Evolutionary conservation across 2,888 invertebrate species (phyloP).

Genomic region (Glyphotaelius pellucidus): DNA sequence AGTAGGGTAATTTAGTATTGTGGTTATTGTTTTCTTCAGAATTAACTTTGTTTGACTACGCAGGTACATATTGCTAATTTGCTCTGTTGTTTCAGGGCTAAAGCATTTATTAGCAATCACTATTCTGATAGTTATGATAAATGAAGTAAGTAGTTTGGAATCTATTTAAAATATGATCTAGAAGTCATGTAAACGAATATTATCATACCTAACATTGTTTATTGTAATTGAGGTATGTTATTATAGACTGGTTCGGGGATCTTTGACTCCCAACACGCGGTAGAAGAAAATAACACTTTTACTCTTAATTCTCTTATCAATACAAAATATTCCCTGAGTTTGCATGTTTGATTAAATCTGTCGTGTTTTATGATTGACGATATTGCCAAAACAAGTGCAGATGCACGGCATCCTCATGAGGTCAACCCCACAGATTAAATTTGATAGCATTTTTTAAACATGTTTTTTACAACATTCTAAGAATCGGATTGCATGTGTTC

Average conservation of each 20-base stretch:
- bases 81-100: too few species aligned
- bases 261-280: neutral
- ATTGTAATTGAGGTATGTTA: too few species aligned
- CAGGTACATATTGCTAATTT: too few species aligned
- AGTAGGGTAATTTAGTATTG: too few species aligned
- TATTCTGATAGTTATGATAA: too few species aligned
- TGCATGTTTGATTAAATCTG: neutral
- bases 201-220: too few species aligned
- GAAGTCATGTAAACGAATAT: too few species aligned
- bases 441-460: neutral
- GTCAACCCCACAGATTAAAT: neutral
- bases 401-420: neutral
- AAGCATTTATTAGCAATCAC: too few species aligned
- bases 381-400: neutral
- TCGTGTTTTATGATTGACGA: neutral
- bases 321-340: neutral
- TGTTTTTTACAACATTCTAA: slow-evolving; percentile 20
- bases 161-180: too few species aligned
- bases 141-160: too few species aligned
- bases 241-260: neutral
- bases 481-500: slow-evolving; percentile 31
- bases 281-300: neutral
- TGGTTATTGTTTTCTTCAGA: too few species aligned
- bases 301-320: neutral
- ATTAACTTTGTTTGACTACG: too few species aligned